Evolutionary conservation across 2,113 vertebrate genomes (phyloP).

Genomic region (Elephas maximus): DNA sequence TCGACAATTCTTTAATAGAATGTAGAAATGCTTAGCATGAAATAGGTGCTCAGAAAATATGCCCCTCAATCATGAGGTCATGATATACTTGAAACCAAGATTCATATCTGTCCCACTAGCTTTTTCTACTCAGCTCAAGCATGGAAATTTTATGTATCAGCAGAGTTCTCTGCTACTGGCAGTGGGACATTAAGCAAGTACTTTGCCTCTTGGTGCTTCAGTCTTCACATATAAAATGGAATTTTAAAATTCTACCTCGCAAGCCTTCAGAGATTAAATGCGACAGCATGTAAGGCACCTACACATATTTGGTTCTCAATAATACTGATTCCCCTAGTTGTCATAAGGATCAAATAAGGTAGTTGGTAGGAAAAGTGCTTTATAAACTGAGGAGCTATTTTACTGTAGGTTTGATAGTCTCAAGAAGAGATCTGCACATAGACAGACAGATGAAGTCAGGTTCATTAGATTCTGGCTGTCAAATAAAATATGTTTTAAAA

Average conservation of each 20-base stretch:
- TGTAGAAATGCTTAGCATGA: background rate
- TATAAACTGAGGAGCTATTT: conserved; percentile 74
- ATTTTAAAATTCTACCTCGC: background rate
- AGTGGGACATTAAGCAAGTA: background rate
- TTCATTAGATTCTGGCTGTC: conserved; percentile 82
- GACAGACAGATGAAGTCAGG: conserved; percentile 79
- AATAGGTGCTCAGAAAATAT: background rate
- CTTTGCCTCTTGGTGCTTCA: conserved; percentile 1
- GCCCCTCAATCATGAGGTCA: background rate
- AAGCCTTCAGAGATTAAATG: conserved; percentile 58
- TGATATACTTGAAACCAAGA: background rate
- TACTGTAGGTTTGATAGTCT: conserved; percentile 69
- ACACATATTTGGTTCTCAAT: conserved; percentile 17
- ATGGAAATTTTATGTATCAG: background rate
- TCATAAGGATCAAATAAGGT: conserved; percentile 60
- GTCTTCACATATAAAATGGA: background rate
- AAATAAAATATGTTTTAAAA: conserved; percentile 85
- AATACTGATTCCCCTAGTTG: conserved; percentile 44
- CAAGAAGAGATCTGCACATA: conserved; percentile 76
- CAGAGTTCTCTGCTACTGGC: background rate
- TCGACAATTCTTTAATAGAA: background rate
- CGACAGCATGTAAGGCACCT: conserved; percentile 37
- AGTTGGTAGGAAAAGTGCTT: conserved; percentile 58
- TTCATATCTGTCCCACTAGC: conserved; percentile 35
- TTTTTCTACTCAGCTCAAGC: conserved; percentile 37